Evolutionary conservation across 2,888 invertebrate species (phyloP), one percentile per base, ranked within the genome.

Genomic region (Colostygia pectinataria): DNA sequence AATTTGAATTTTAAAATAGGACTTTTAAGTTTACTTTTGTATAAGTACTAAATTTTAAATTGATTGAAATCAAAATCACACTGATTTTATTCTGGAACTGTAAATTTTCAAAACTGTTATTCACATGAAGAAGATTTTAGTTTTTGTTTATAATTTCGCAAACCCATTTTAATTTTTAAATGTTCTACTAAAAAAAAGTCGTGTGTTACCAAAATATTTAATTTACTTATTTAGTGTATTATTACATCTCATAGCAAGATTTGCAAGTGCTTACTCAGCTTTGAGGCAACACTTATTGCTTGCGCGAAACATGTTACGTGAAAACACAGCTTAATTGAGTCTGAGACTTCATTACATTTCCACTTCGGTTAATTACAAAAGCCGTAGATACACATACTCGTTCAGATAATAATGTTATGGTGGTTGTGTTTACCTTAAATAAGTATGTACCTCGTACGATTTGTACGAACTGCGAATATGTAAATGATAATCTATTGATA

Each of bases 301-400:
- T 31, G 8, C 42, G 39, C 31, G 15, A 33, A 31, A 8, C 24
- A 33, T 14, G 31, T 38, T 25, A 45, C 29, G 38, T 37, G 46
- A 46, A 53, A 53, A 48, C 52, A 53, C 23, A 13, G 20, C 41
- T 37, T 55, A 48, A 51, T 55, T 53, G 42, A 53, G 43, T 53
- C 48, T 57, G 37, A 41, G 43, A 49, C 46, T 43, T 27, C 48
- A 45, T 50, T 58, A 41, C 33, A 40, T 51, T 51, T 41, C 43
- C 32, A 24, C 33, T 49, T 44, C 14, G 25, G 32, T 38, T 32
- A 15, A 32, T 28, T 39, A 25, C 29, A 6, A 32, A n/a, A n/a
- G n/a, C n/a, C n/a, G n/a, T 42, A 28, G 12, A 18, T 18, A 23
- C 4, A 3, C 15, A 20, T 28, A 23, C 13, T 3, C 25, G 0